phyloP scores from a whole-genome alignment of 2,888 invertebrate genomes.

The Rhogogaster chlorosoma region DNA sequence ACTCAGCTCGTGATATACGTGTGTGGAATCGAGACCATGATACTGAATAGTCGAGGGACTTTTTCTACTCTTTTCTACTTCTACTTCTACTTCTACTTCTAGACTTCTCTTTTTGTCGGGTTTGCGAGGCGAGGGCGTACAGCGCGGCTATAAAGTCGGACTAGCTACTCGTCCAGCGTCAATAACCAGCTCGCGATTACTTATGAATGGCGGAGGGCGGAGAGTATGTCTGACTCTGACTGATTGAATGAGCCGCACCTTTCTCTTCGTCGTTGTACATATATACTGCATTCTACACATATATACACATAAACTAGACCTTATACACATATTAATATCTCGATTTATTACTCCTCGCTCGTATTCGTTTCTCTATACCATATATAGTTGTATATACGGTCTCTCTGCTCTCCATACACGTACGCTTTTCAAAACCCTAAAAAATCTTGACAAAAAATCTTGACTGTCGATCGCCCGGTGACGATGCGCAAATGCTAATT shows the following conservation, averaged over 20 bases:
- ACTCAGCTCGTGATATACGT: not conserved
- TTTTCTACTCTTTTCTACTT: not conserved
- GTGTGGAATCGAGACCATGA: not conserved
- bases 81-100: not conserved
- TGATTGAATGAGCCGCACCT: constrained; percentile 46
- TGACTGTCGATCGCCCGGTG: not conserved
- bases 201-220: constrained; percentile 47
- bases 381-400: not conserved
- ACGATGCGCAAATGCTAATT: not conserved
- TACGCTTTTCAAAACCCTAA: too few relatives aligned
- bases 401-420: not conserved
- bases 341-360: not conserved
- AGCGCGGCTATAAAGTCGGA: not conserved
- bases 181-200: constrained; percentile 48
- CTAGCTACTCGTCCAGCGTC: constrained; percentile 11
- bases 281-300: not conserved
- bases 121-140: not conserved
- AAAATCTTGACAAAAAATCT: too few relatives aligned
- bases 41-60: not conserved
- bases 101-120: not conserved
- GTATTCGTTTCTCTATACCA: not conserved
- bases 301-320: not conserved
- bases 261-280: constrained; percentile 17
- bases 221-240: constrained; percentile 24
- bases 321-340: not conserved